Conservation (phyloP, 2,888 invertebrate genomes). For the Cyclophora punctaria region DNA sequence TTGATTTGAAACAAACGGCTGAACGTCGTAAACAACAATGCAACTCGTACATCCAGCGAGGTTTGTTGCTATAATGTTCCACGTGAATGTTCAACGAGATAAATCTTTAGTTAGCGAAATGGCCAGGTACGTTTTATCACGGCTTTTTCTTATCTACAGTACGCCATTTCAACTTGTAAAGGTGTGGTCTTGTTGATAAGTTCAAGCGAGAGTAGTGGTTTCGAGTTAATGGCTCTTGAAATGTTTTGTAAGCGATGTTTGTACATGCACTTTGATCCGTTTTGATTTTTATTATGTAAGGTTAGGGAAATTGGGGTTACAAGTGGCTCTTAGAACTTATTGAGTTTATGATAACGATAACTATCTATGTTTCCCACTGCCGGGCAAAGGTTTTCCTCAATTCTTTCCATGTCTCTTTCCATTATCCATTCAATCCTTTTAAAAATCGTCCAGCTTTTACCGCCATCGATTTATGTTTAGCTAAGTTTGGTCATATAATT, state of each 20-base stretch:
- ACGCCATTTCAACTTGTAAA: conserved; percentile 35
- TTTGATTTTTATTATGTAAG: conserved; percentile 4
- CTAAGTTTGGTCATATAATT: too few relatives aligned
- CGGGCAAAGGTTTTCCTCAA: too few relatives aligned
- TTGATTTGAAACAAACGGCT: not conserved
- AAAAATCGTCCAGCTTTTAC: too few relatives aligned
- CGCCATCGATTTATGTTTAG: too few relatives aligned
- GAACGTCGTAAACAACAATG: not conserved
- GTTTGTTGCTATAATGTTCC: conserved; percentile 10
- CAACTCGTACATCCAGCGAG: conserved; percentile 1
- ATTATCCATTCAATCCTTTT: too few relatives aligned
- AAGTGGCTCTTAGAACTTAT: too few relatives aligned
- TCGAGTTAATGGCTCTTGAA: too few relatives aligned
- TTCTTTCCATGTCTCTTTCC: too few relatives aligned
- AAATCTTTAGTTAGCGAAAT: conserved; percentile 34
- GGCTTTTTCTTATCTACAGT: conserved; percentile 44
- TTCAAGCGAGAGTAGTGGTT: conserved; percentile 1
- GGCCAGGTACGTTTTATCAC: conserved; percentile 40
- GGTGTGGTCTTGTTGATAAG: conserved; percentile 17
- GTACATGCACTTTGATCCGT: conserved; percentile 10
- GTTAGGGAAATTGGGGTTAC: too few relatives aligned
- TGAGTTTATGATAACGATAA: too few relatives aligned
- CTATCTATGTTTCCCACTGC: too few relatives aligned
- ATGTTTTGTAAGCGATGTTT: not conserved
- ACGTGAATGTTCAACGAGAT: conserved; percentile 15